Evolutionary conservation across 2,888 invertebrate species (phyloP).

Genomic region (Drosophila tripunctata): DNA sequence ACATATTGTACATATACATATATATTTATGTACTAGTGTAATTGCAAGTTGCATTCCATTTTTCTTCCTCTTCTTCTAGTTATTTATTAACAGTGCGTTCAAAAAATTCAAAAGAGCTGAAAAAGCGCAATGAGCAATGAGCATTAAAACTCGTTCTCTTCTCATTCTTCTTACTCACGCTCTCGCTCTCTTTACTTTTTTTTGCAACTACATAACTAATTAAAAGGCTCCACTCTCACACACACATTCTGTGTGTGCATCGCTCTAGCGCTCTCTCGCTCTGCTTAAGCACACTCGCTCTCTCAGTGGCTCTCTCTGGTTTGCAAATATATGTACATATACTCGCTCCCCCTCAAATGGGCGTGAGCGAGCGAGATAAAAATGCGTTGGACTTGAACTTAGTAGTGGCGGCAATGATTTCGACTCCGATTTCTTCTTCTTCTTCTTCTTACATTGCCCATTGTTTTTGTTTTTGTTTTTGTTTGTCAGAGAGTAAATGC

Average conservation of each 20-base stretch:
- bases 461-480: slow-evolving; percentile 67
- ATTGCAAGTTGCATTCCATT: no score
- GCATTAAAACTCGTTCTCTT: not conserved
- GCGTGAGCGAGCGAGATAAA: slow-evolving; percentile 66
- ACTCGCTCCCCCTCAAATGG: slow-evolving; percentile 11
- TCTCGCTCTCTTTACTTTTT: slow-evolving; percentile 1
- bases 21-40: no score
- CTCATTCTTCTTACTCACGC: not conserved
- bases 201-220: slow-evolving; percentile 27
- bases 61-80: not conserved
- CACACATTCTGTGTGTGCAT: slow-evolving; percentile 15
- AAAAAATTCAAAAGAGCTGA: not conserved
- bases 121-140: not conserved
- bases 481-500: no score
- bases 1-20: no score
- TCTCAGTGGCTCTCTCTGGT: no score
- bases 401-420: slow-evolving; percentile 74
- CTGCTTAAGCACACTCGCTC: slow-evolving; percentile 10
- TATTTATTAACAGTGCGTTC: not conserved
- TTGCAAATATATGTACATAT: slow-evolving; percentile 1
- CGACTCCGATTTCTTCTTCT: slow-evolving; percentile 27
- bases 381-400: slow-evolving; percentile 34
- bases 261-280: slow-evolving; percentile 31
- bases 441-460: no score
- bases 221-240: slow-evolving; percentile 33